phyloP scores from a whole-genome alignment of 2,888 invertebrate genomes.

The Pristionchus arcanus region DNA sequence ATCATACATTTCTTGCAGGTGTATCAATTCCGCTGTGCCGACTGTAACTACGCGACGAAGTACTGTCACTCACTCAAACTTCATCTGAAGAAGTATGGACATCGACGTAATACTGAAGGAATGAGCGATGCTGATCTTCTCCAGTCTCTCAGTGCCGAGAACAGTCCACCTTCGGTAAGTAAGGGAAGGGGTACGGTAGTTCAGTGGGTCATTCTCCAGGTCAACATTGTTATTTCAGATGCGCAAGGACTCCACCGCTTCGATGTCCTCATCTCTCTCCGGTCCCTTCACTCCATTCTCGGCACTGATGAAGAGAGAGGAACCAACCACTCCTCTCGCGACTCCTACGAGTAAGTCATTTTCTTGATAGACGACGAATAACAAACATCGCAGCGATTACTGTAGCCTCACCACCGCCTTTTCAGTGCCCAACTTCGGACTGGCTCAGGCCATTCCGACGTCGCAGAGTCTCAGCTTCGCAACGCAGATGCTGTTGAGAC shows the following conservation, averaged over 20 bases:
- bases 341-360: slow-evolving; percentile 16
- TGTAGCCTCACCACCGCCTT: background rate
- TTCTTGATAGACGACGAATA: background rate
- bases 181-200: background rate
- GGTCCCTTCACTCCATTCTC: slow-evolving; percentile 53
- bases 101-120: slow-evolving; percentile 89
- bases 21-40: slow-evolving; percentile 87
- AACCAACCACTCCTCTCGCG: slow-evolving; percentile 18
- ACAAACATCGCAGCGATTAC: background rate
- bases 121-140: background rate
- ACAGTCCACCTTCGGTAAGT: slow-evolving; percentile 20
- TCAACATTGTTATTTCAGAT: background rate
- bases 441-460: slow-evolving; percentile 62
- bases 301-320: slow-evolving; percentile 33
- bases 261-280: slow-evolving; percentile 47
- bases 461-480: slow-evolving; percentile 65
- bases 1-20: slow-evolving; percentile 18
- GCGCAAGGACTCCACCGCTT: slow-evolving; percentile 45
- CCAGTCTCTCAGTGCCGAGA: background rate
- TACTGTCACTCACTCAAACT: slow-evolving; percentile 97
- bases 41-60: slow-evolving; percentile 96
- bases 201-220: background rate
- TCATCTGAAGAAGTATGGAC: slow-evolving; percentile 93
- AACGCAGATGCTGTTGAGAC: slow-evolving; percentile 65
- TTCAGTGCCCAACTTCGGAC: slow-evolving; percentile 55